Evolutionary conservation across 2,113 vertebrate species (phyloP), one percentile per base, ranked within the genome.

Genomic region (Cyanistes caeruleus): DNA sequence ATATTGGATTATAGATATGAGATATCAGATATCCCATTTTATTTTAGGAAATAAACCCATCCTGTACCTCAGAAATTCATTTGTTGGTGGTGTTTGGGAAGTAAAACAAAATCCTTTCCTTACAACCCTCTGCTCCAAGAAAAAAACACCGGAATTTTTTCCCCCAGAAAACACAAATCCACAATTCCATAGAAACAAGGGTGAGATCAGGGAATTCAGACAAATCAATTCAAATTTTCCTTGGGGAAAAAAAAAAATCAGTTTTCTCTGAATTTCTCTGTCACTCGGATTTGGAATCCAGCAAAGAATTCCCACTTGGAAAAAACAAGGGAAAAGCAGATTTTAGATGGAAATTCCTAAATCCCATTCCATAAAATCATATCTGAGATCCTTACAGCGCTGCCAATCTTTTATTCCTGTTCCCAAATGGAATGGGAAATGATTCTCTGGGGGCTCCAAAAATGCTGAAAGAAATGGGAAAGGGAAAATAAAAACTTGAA

Each of bases 171-270:
- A 10, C 68, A 53, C 28, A 41, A 73, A 43, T 15, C 22, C 51
- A 33, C 30, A 41, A 19, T 25, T 25, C 51, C 69, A 15, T 3
- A 18, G 13, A 28, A 51, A 41, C 21, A 25, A 33, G 15, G 51
- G 16, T 3, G 7, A 3, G 6, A 20, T 2, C 30, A 27, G 39
- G 23, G 52, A 44, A 44, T 20, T 56, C 0, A 1, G 30, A n/a
- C 3, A 35, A 58, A 46, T 15, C 4, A 56, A n/a, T n/a, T 43
- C 41, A 5, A 13, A 46, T 16, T 46, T 56, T 21, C 52, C 52
- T 15, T n/a, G n/a, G 6, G 5, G 49, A 5, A 4, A 56, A 14
- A 33, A 39, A 39, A 43, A 55, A 8, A 28, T 4, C 24, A 30
- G 11, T 48, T 37, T 28, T 7, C 48, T 11, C 48, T 28, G 37